phyloP scores from a whole-genome alignment of 2,888 invertebrate species.

The Brenthis hecate region DNA sequence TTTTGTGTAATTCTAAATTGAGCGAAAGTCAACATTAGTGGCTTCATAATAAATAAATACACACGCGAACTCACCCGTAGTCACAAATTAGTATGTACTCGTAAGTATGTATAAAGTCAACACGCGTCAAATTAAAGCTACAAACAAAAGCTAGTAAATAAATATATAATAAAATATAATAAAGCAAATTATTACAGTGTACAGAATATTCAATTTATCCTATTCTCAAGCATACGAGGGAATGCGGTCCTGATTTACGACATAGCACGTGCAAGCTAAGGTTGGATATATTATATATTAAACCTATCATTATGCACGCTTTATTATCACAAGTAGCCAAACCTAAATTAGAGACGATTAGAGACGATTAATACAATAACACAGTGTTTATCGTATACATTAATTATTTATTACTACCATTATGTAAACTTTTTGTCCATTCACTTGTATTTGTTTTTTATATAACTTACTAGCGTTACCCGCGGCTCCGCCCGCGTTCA shows the following conservation, averaged over 20 bases:
- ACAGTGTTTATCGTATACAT: conserved; percentile 6
- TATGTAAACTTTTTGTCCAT: not conserved
- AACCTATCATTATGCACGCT: conserved; percentile 26
- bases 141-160: too few relatives aligned
- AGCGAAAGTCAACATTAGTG: too few relatives aligned
- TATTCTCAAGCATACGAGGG: conserved; percentile 19
- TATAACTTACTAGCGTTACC: too few relatives aligned
- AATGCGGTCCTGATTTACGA: conserved; percentile 30
- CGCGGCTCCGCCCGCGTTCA: too few relatives aligned
- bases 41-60: too few relatives aligned
- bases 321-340: conserved; percentile 29
- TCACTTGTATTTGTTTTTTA: not conserved
- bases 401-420: not conserved
- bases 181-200: not conserved
- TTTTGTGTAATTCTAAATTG: too few relatives aligned
- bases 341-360: conserved; percentile 23
- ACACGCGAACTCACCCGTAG: too few relatives aligned
- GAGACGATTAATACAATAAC: conserved; percentile 16
- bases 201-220: conserved; percentile 4
- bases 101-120: too few relatives aligned
- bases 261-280: conserved; percentile 35
- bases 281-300: conserved; percentile 25
- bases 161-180: too few relatives aligned
- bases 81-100: too few relatives aligned
- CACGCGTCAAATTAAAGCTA: too few relatives aligned